phyloP scores from a whole-genome alignment of 2,113 vertebrate genomes.

The Formicarius rufipectus region DNA sequence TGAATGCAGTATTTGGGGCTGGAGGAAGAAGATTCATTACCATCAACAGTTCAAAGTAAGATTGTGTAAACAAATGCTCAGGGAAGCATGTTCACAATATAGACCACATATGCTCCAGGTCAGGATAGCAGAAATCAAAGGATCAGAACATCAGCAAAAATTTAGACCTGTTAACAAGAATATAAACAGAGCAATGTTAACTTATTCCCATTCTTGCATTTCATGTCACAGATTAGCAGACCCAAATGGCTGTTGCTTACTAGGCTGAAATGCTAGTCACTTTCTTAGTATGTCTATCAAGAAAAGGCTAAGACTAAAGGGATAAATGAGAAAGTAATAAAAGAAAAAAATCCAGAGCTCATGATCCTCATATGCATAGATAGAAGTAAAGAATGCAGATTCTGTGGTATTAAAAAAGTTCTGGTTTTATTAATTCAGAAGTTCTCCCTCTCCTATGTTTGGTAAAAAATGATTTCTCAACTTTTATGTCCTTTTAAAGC shows the following conservation, averaged over 20 bases:
- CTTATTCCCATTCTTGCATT: neutral
- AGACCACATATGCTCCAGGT: neutral
- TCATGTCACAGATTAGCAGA: neutral
- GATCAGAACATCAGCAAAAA: neutral
- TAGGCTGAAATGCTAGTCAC: neutral
- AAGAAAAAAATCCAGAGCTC: neutral
- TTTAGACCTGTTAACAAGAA: conserved; percentile 7
- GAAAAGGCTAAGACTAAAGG: neutral
- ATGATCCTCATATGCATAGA: neutral
- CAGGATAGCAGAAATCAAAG: neutral
- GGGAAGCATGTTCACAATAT: neutral
- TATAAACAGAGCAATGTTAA: neutral
- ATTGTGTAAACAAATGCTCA: neutral
- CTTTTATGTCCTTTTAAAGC: neutral
- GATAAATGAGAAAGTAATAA: neutral
- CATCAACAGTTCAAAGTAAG: conserved; percentile 50
- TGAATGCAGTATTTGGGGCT: conserved; percentile 51
- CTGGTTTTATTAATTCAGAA: neutral
- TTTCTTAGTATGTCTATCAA: neutral
- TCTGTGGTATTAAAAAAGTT: neutral
- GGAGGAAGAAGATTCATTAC: conserved; percentile 66
- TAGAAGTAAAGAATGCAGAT: neutral
- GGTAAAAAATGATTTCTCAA: neutral
- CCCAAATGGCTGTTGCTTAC: neutral
- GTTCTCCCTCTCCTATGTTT: neutral